A percentile compares a stretch with the other conserved stretches of the same genome.
phyloP scores from a whole-genome alignment of 2,888 invertebrate species.

The Hypena proboscidalis region DNA sequence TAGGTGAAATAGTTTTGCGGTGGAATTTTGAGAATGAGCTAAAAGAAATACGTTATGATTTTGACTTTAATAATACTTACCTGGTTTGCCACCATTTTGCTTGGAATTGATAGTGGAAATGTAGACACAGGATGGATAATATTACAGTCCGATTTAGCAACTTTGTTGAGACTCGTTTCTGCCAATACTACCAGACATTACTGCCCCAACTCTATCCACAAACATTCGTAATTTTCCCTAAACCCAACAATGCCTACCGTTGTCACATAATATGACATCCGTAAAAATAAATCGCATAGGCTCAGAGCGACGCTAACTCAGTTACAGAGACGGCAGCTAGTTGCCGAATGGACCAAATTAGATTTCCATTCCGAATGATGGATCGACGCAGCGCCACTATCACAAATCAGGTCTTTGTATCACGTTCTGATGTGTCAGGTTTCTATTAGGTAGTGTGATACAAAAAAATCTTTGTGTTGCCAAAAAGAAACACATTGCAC shows the following conservation, averaged over 20 bases:
- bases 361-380: slow-evolving; percentile 79
- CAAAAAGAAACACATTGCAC: not conserved
- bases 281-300: slow-evolving; percentile 67
- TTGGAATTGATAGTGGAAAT: no score
- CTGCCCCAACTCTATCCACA: not conserved
- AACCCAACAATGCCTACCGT: slow-evolving; percentile 10
- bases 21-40: no score
- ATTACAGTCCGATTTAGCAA: no score
- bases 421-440: slow-evolving; percentile 10
- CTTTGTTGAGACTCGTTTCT: no score
- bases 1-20: not conserved
- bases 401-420: slow-evolving; percentile 54
- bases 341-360: slow-evolving; percentile 72
- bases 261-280: slow-evolving; percentile 36
- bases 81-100: no score
- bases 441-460: not conserved
- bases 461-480: not conserved
- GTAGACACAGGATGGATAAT: no score
- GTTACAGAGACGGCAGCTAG: slow-evolving; percentile 64
- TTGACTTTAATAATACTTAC: no score
- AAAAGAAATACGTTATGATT: no score
- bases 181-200: no score
- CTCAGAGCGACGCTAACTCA: slow-evolving; percentile 65
- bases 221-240: not conserved
- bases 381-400: slow-evolving; percentile 55